A percentile compares a stretch with the other conserved stretches of the same genome.
Evolutionary conservation across 2,888 invertebrate genomes (phyloP).

Genomic region (Tachina grossa): DNA sequence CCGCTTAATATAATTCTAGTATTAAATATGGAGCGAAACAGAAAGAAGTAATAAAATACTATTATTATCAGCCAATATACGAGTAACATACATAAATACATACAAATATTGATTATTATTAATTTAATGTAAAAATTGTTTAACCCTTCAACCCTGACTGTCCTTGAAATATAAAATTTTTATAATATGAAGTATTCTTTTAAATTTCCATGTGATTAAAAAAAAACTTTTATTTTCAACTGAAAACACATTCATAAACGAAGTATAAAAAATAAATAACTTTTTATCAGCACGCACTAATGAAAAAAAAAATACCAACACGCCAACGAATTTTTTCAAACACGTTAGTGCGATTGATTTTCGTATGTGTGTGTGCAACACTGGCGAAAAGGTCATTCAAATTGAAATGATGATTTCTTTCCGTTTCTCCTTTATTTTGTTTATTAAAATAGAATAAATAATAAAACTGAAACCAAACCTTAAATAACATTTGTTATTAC

Average conservation of each 20-base stretch:
- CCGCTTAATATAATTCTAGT: not conserved
- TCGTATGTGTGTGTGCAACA: constrained; percentile 22
- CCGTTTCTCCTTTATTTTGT: not conserved
- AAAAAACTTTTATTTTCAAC: constrained; percentile 51
- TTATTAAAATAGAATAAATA: not conserved
- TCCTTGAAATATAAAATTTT: constrained; percentile 60
- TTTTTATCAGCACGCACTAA: constrained; percentile 64
- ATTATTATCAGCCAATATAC: constrained; percentile 36
- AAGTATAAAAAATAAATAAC: constrained; percentile 46
- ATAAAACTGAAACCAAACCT: not conserved
- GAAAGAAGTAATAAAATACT: constrained; percentile 10
- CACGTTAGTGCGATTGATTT: not conserved
- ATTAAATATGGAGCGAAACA: not conserved
- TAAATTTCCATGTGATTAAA: constrained; percentile 17
- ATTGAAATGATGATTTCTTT: not conserved
- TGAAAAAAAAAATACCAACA: constrained; percentile 40
- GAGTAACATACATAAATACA: constrained; percentile 2
- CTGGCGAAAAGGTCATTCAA: constrained; percentile 26
- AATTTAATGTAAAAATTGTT: constrained; percentile 38
- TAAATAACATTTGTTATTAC: too few relatives aligned
- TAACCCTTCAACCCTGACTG: constrained; percentile 55
- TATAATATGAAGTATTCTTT: constrained; percentile 26
- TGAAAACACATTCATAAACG: constrained; percentile 21
- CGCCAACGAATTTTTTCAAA: not conserved
- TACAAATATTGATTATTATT: constrained; percentile 27